phyloP scores from a whole-genome alignment of 1,140 invertebrate genomes.

The Bombus confusus region DNA sequence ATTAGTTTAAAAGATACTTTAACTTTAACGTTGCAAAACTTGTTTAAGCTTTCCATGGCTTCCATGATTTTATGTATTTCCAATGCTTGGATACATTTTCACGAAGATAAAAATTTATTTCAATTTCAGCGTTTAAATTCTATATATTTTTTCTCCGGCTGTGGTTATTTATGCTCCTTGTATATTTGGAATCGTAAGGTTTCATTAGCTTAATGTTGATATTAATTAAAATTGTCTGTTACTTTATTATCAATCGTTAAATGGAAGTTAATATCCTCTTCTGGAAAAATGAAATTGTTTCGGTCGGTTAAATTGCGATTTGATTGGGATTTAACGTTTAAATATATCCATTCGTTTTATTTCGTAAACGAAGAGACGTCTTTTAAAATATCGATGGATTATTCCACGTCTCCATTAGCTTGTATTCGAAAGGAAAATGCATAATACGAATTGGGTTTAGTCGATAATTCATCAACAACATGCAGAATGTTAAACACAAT shows the following conservation, averaged over 20 bases:
- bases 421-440: too few relatives aligned
- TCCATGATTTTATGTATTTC: background rate
- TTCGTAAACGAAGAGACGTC: background rate
- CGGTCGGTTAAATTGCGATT: background rate
- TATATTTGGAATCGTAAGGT: background rate
- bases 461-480: background rate
- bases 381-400: too few relatives aligned
- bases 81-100: background rate
- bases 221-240: background rate
- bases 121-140: background rate
- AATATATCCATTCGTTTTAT: background rate
- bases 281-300: background rate
- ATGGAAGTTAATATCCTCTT: background rate
- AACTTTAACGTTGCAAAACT: too few relatives aligned
- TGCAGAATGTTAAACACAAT: background rate
- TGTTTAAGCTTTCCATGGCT: too few relatives aligned
- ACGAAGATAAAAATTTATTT: background rate
- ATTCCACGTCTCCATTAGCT: too few relatives aligned
- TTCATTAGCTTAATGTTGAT: background rate
- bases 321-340: background rate
- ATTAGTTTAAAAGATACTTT: too few relatives aligned
- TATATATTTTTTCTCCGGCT: background rate
- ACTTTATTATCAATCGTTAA: background rate
- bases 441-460: background rate
- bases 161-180: background rate